These are phyloP conservation scores for Zapus hudsonius DNA, from an alignment of 2,113 vertebrate species.

Conservation along the genomic window DNA sequence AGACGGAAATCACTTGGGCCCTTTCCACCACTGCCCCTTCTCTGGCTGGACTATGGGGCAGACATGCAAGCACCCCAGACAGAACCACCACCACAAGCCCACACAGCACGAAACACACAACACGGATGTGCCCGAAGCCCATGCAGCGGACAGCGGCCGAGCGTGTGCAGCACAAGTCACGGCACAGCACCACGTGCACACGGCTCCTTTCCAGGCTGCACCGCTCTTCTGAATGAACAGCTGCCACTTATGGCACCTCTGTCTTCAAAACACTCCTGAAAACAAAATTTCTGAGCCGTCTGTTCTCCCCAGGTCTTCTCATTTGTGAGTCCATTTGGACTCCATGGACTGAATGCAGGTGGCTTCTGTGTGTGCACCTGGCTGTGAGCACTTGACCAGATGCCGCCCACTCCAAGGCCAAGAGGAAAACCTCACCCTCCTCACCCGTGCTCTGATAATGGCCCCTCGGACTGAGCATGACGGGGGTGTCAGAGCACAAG, in stretches of 20 bases:
- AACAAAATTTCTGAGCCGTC: background rate
- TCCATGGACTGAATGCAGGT: background rate
- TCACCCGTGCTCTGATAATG: background rate
- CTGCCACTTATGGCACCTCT: constrained; percentile 36
- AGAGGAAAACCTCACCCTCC: background rate
- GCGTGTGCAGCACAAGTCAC: constrained; percentile 47
- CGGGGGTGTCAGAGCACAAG: too few relatives aligned
- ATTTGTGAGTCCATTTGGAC: too few relatives aligned
- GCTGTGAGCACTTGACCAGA: background rate
- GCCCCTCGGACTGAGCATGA: background rate
- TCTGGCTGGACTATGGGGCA: constrained; percentile 44
- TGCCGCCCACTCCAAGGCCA: accelerated
- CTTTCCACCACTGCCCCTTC: constrained; percentile 58
- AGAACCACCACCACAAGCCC: constrained; percentile 26
- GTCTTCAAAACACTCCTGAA: background rate
- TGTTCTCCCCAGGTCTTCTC: background rate
- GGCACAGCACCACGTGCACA: constrained; percentile 48
- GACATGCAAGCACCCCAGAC: constrained; percentile 82
- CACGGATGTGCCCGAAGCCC: constrained; percentile 77
- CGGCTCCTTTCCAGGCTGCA: constrained; percentile 82
- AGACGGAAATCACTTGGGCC: background rate
- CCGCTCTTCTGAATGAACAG: constrained; percentile 86
- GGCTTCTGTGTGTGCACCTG: background rate
- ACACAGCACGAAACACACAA: constrained; percentile 16
- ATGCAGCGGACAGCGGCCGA: constrained; percentile 76